Evolutionary conservation across 2,888 invertebrate species (phyloP).

Genomic region (Mantis religiosa): DNA sequence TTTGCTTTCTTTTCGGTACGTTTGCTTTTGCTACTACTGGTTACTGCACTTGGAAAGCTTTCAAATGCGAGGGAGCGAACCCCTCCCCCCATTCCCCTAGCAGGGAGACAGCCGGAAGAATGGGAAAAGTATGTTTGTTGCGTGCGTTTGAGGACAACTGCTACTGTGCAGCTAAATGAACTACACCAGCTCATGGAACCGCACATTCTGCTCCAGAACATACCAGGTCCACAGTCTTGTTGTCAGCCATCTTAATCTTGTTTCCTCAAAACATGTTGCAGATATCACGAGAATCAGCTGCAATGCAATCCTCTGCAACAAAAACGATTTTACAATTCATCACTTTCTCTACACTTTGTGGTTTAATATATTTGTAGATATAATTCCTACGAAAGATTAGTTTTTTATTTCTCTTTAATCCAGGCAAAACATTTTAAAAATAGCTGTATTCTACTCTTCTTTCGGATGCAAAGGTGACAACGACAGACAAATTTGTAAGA

Average conservation of each 20-base stretch:
- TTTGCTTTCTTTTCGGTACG: constrained; percentile 21
- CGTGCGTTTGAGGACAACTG: constrained; percentile 8
- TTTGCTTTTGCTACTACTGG: constrained; percentile 18
- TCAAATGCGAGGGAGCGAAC: constrained; percentile 16
- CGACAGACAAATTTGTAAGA: no score
- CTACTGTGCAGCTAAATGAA: background rate
- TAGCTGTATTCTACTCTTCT: no score
- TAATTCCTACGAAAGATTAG: no score
- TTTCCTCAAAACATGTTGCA: background rate
- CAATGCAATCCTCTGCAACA: no score
- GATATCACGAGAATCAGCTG: no score
- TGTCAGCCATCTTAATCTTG: background rate
- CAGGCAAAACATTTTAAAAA: no score
- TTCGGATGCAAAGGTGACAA: no score
- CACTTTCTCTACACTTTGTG: no score
- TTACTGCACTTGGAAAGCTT: constrained; percentile 24
- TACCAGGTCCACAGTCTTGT: background rate
- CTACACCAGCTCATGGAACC: background rate
- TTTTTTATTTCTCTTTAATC: no score
- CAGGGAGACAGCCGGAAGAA: background rate
- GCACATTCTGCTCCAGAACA: background rate
- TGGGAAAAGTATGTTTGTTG: background rate
- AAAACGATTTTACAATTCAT: no score
- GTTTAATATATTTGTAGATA: no score
- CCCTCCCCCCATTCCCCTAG: background rate